Evolutionary conservation across 2,888 invertebrate species (phyloP), one percentile per base, ranked within the genome.

Genomic region (Epirrhoe alternata): DNA sequence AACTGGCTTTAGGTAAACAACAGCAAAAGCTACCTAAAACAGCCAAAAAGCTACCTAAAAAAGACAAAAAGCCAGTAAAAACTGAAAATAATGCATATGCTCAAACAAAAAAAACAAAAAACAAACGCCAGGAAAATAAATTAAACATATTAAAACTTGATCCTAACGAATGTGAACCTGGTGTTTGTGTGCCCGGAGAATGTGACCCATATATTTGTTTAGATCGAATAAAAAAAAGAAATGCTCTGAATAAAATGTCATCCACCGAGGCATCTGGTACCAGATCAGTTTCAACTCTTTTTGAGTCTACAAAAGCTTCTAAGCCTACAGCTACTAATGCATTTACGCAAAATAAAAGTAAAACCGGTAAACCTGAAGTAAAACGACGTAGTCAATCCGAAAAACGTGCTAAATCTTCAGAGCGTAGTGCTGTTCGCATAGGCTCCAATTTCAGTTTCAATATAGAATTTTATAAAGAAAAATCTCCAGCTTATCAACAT

Each of bases 191-290:
- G 24, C 85, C 84, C 8, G 79, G 77, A 30, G 61, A 75, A 64
- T 86, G 86, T 74, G 65, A 83, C 68, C 78, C 83, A 30, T 67
- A 77, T 68, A 68, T 74, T 64, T 83, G 82, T 70, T 67, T 73
- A 47, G 75, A 81, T 70, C 64, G 74, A 49, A 82, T 83, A n/a
- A 75, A 71, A 58, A 67, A 66, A 66, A 77, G 77, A 75, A 73
- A 76, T 24, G 45, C 8, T 59, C 38, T 38, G 14, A 42, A 60
- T 47, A 64, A 53, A 47, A 66, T 45, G 53, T 58, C 54, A 31
- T 51, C 66, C 61, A 61, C 74, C 71, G 42, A 77, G 10, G 8
- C 8, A 50, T 14, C 54, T 42, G 14, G 4, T 33, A 35, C 49
- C 24, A 62, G 24, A 55, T 59, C 66, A 42, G 56, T 51, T 33